A percentile compares a stretch with the other conserved stretches of the same genome.
These are phyloP conservation scores for Syngnathus floridae DNA, from an alignment of 2,113 vertebrate species.

Conservation along the genomic window DNA sequence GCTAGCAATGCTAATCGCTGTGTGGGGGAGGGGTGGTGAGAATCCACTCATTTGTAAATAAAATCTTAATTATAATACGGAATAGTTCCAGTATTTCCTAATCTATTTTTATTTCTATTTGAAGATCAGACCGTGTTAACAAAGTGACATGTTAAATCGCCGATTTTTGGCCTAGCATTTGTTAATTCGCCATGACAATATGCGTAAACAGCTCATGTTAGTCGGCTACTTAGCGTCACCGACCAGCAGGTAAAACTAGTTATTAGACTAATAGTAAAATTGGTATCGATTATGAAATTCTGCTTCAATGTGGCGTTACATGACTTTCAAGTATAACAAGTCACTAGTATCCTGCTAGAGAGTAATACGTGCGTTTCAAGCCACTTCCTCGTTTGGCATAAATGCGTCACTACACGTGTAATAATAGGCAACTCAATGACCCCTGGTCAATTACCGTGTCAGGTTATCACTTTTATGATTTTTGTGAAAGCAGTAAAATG, in stretches of 20 bases:
- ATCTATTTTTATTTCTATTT: too few relatives aligned
- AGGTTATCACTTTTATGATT: not conserved
- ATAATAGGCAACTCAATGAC: not conserved
- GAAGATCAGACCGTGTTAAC: not conserved
- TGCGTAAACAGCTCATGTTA: not conserved
- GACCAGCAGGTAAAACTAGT: not conserved
- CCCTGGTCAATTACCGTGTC: not conserved
- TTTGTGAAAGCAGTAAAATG: too few relatives aligned
- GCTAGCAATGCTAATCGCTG: slow-evolving; percentile 19
- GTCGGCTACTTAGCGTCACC: not conserved
- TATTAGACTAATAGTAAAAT: not conserved
- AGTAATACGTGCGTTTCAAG: not conserved
- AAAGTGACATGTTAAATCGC: not conserved
- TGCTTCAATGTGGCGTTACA: not conserved
- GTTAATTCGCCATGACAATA: not conserved
- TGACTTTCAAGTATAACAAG: not conserved
- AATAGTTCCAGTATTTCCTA: not conserved
- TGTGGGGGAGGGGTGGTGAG: slow-evolving; percentile 1
- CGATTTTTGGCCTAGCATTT: not conserved
- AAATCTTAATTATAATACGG: not conserved
- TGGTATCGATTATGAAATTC: not conserved
- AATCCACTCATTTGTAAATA: not conserved
- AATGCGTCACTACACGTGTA: not conserved
- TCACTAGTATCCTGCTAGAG: not conserved
- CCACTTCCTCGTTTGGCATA: not conserved